phyloP scores from a whole-genome alignment of 2,113 vertebrate species.

The Clarias magur region DNA sequence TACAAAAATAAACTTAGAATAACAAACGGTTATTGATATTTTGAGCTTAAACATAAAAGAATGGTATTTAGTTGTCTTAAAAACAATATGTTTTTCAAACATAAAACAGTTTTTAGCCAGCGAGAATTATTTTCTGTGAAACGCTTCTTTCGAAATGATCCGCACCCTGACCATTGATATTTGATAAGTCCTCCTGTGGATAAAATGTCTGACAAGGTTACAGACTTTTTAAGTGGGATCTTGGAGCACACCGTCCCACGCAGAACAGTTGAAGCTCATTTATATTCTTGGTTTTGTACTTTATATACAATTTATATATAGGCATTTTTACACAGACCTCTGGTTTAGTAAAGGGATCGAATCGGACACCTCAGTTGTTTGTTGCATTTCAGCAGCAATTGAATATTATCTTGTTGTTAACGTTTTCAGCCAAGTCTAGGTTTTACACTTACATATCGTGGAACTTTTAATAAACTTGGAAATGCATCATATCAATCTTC shows the following conservation, averaged over 20 bases:
- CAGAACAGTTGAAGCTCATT: not conserved
- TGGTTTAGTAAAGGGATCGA: not conserved
- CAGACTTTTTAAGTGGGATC: not conserved
- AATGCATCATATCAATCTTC: too few relatives aligned
- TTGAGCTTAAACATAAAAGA: not conserved
- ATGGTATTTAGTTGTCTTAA: not conserved
- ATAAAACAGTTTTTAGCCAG: not conserved
- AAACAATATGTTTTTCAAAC: not conserved
- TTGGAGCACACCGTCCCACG: not conserved
- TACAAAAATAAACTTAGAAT: not conserved
- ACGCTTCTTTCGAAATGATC: not conserved
- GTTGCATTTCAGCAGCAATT: too few relatives aligned
- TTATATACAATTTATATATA: too few relatives aligned
- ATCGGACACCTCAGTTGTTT: not conserved
- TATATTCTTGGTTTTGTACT: not conserved
- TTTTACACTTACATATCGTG: too few relatives aligned
- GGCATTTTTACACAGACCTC: not conserved
- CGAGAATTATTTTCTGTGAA: not conserved
- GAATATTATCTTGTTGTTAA: too few relatives aligned
- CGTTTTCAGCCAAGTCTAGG: too few relatives aligned
- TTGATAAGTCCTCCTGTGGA: not conserved
- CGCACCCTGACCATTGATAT: not conserved
- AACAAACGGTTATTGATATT: not conserved
- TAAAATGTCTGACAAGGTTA: conserved; percentile 11
- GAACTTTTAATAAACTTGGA: too few relatives aligned